Evolutionary conservation across 1,140 invertebrate genomes (phyloP), one percentile per base, ranked within the genome.

Genomic region (Camponotus floridanus): DNA sequence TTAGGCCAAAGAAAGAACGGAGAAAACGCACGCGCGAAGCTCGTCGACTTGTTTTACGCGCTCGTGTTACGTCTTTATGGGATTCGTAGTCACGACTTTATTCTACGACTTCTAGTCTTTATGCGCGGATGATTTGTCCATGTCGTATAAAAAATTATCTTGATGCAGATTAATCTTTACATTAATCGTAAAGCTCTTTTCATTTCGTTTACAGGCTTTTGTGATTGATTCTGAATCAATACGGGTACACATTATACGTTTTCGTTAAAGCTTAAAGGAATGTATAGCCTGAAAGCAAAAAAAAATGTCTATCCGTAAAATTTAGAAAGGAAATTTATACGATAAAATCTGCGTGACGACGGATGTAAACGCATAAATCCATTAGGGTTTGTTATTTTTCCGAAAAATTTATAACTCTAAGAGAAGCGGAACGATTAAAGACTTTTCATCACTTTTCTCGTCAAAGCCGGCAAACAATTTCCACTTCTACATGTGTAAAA

Each of bases 41-140:
- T 76, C 84, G 88, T 91, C 62, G 62, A 13, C 68, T 61, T 83
- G 62, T 91, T 91, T 92, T 91, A 91, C 81, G 86, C 70, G 74
- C 59, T 55, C 57, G 64, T 85, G 64, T 89, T 87, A 90, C 83
- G 70, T 90, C 85, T 90, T 92, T 79, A 90, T 90, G 76, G 87
- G 81, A 90, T 65, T 64, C 86, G 26, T 74, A 83, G 79, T 48
- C 55, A 42, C 76, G 70, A 39, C 45, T 79, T 87, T 87, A 87
- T 87, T 81, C 76, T 36, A 55, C 33, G 67, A 70, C 86, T 76
- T 88, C 21, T 26, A 68, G 62, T 45, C 62, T 86, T 86, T 42
- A 86, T 68, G 51, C 59, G 73, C 68, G 48, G 9, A 57, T 73
- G 48, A 70, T 83, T 83, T 70, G 39, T 71, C 8, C n/a, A 51